Conservation (phyloP, 1,140 invertebrate genomes). For the Macrostomum lignano region DNA sequence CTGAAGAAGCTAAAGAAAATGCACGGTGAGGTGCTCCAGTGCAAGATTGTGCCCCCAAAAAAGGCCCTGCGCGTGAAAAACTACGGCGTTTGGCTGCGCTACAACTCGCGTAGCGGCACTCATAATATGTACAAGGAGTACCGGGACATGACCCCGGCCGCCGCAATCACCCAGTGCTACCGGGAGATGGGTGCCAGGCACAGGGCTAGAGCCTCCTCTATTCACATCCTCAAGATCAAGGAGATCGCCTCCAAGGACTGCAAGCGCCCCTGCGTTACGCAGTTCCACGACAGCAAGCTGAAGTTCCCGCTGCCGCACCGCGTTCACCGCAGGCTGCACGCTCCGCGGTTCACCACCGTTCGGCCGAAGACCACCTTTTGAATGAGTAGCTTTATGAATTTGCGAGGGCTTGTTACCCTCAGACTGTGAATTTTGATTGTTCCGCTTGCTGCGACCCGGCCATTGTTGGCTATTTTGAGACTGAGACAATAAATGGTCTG, state of each 20-base stretch:
- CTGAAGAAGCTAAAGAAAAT: conserved; percentile 96
- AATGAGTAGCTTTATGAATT: too few species aligned
- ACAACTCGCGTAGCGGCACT: conserved; percentile 78
- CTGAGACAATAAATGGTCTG: too few species aligned
- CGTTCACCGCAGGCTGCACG: too few species aligned
- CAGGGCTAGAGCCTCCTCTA: conserved; percentile 76
- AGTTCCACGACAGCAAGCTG: too few species aligned
- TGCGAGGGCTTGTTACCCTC: too few species aligned
- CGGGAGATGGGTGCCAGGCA: conserved; percentile 95
- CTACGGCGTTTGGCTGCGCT: conserved; percentile 86
- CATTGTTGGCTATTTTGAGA: too few species aligned
- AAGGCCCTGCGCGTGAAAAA: conserved; percentile 81
- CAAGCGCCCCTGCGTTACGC: conserved; percentile 68
- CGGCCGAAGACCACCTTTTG: too few species aligned
- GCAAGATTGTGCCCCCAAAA: conserved; percentile 41
- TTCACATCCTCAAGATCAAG: conserved; percentile 90
- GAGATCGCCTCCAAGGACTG: conserved; percentile 55
- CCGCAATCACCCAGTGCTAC: conserved; percentile 90
- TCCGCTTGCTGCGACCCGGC: too few species aligned
- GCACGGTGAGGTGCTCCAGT: conserved; percentile 79
- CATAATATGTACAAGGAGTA: conserved; percentile 99
- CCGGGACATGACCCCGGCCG: conserved; percentile 66
- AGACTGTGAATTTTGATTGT: too few species aligned
- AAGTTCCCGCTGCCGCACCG: too few species aligned
- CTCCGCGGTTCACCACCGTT: too few species aligned